Evolutionary conservation across 2,888 invertebrate genomes (phyloP).

Genomic region (Masnerella sp.): DNA sequence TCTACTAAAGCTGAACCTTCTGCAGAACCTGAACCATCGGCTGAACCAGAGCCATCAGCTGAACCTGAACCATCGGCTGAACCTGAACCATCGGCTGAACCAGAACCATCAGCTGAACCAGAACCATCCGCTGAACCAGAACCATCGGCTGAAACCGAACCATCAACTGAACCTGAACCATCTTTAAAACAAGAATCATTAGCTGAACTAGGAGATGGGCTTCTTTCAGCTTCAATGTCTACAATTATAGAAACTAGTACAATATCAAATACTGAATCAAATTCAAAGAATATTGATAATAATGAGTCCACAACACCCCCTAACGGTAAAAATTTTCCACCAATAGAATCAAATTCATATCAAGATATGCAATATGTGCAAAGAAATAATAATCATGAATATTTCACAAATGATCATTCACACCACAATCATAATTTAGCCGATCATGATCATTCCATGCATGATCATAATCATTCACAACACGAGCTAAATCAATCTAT

Average conservation of each 20-base stretch:
- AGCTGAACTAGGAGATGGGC: slow-evolving; percentile 62
- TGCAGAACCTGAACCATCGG: slow-evolving; percentile 33
- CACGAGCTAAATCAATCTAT: background rate
- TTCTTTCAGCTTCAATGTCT: too few relatives aligned
- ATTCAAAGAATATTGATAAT: too few relatives aligned
- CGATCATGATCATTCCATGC: slow-evolving; percentile 10
- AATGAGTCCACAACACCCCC: slow-evolving; percentile 4
- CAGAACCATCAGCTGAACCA: slow-evolving; percentile 59
- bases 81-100: slow-evolving; percentile 62
- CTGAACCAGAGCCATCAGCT: slow-evolving; percentile 49
- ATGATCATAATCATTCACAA: slow-evolving; percentile 4
- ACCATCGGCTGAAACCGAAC: slow-evolving; percentile 65
- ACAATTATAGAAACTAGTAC: too few relatives aligned
- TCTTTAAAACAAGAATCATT: slow-evolving; percentile 16
- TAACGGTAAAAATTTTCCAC: slow-evolving; percentile 12
- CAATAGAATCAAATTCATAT: slow-evolving; percentile 38
- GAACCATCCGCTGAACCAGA: slow-evolving; percentile 62
- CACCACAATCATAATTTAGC: background rate
- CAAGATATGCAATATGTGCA: slow-evolving; percentile 14
- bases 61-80: slow-evolving; percentile 63
- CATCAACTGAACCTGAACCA: slow-evolving; percentile 63
- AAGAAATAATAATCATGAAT: background rate
- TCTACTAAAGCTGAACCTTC: slow-evolving; percentile 64
- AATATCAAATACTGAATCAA: too few relatives aligned
- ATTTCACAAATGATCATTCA: slow-evolving; percentile 2